Percentiles rank a stretch among this genome's conserved stretches.
Evolutionary conservation across 1,140 invertebrate genomes (phyloP).

Genomic region (Cyrtorhinus lividipennis): DNA sequence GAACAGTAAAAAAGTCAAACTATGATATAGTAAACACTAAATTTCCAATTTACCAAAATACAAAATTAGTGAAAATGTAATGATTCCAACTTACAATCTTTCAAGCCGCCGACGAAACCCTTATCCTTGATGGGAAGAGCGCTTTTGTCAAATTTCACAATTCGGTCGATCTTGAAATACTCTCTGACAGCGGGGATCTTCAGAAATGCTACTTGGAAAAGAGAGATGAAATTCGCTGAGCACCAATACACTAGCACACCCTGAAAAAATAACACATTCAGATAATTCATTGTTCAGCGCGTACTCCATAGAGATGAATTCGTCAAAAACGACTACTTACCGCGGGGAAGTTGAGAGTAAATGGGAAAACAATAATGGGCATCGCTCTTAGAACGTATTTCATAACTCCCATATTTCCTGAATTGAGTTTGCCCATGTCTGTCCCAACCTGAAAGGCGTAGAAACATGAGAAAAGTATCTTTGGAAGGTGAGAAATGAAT

Average conservation of each 20-base stretch:
- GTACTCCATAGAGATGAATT: background rate
- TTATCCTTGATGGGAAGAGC: slow-evolving; percentile 51
- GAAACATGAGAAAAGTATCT: no score
- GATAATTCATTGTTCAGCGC: no score
- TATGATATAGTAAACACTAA: background rate
- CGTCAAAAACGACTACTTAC: slow-evolving; percentile 34
- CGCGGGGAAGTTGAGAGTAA: slow-evolving; percentile 76
- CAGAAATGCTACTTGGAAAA: slow-evolving; percentile 65
- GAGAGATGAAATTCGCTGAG: slow-evolving; percentile 73
- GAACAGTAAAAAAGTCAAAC: slow-evolving; percentile 25
- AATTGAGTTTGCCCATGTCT: slow-evolving; percentile 49
- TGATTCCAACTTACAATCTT: slow-evolving; percentile 60
- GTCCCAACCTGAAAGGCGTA: slow-evolving; percentile 51
- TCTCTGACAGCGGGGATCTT: slow-evolving; percentile 55
- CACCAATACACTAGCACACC: slow-evolving; percentile 84
- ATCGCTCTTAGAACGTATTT: slow-evolving; percentile 57
- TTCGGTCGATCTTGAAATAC: slow-evolving; percentile 61
- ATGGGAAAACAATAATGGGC: slow-evolving; percentile 69
- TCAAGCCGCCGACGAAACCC: slow-evolving; percentile 60
- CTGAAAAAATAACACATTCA: slow-evolving; percentile 30
- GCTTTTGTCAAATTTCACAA: slow-evolving; percentile 40
- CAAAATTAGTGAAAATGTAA: no score
- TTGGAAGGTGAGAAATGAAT: no score
- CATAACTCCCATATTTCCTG: slow-evolving; percentile 48
- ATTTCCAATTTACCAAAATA: no score